Conservation (phyloP, 2,797 vertebrate genomes). For the Schizothorax lantsangensis region DNA sequence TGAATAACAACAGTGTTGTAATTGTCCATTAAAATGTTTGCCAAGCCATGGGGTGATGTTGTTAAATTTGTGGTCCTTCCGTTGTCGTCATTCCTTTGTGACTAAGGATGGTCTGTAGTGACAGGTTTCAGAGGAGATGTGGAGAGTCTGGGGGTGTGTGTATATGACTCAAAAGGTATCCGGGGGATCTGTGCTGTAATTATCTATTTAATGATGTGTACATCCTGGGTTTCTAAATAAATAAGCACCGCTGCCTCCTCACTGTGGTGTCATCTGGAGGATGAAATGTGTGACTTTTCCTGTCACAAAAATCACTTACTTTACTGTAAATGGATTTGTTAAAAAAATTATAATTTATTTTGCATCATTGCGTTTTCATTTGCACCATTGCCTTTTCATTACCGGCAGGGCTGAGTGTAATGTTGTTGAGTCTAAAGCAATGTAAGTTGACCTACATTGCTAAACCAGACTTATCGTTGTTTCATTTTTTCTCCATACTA, state of each 20-base stretch:
- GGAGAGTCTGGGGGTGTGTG: constrained; percentile 20
- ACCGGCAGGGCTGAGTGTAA: constrained; percentile 6
- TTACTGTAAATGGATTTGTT: constrained; percentile 28
- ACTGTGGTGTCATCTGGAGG: constrained; percentile 19
- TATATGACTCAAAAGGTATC: constrained; percentile 49
- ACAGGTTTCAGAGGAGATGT: constrained; percentile 30
- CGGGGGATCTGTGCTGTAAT: constrained; percentile 32
- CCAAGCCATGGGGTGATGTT: neutral
- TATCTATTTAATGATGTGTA: constrained; percentile 55
- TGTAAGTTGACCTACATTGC: constrained; percentile 15
- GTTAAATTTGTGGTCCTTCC: neutral
- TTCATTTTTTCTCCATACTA: neutral
- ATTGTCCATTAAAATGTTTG: constrained; percentile 2
- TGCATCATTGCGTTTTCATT: constrained; percentile 39
- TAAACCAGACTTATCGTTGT: neutral
- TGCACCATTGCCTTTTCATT: constrained; percentile 39
- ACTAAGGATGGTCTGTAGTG: constrained; percentile 13
- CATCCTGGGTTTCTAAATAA: constrained; percentile 53
- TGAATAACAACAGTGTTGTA: constrained; percentile 12
- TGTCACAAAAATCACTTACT: constrained; percentile 14
- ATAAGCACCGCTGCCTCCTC: constrained; percentile 13
- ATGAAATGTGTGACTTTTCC: constrained; percentile 22
- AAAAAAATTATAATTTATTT: neutral
- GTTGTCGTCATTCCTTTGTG: constrained; percentile 12
- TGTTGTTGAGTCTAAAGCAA: neutral